phyloP scores from a whole-genome alignment of 1,140 invertebrate genomes.

The Panagrolaimus sp. region DNA sequence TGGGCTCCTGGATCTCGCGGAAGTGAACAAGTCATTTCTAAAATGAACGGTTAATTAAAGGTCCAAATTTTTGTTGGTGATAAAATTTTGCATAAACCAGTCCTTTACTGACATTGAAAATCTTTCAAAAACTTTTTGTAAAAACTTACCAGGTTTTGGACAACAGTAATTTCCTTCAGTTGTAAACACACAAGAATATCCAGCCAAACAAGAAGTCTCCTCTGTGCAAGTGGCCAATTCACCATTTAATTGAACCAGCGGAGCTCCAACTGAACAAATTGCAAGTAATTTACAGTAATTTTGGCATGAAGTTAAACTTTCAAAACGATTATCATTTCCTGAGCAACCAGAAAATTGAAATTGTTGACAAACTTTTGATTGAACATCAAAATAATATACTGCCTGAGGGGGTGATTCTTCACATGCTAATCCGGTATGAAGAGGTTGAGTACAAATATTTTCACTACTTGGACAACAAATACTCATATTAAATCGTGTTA shows the following conservation, averaged over 20 bases:
- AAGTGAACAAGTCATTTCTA: slow-evolving; percentile 27
- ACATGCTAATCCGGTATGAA: slow-evolving; percentile 19
- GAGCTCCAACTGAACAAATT: slow-evolving; percentile 22
- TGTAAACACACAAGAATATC: slow-evolving; percentile 24
- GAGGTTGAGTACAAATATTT: slow-evolving; percentile 23
- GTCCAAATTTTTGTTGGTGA: too few relatives aligned
- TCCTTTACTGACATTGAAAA: too few relatives aligned
- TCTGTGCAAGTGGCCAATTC: slow-evolving; percentile 22
- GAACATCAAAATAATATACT: slow-evolving; percentile 22
- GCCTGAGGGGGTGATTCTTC: slow-evolving; percentile 28
- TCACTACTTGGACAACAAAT: slow-evolving; percentile 26
- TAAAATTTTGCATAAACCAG: too few relatives aligned
- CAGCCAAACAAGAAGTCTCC: slow-evolving; percentile 21
- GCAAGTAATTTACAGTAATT: slow-evolving; percentile 23
- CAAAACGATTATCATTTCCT: slow-evolving; percentile 30
- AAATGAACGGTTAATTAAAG: too few relatives aligned
- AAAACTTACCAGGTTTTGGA: slow-evolving; percentile 15
- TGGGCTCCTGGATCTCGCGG: slow-evolving; percentile 16
- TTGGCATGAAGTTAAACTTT: slow-evolving; percentile 13
- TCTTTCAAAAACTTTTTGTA: background rate
- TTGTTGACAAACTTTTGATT: slow-evolving; percentile 20
- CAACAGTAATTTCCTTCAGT: slow-evolving; percentile 28
- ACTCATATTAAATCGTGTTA: slow-evolving; percentile 22
- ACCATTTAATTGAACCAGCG: slow-evolving; percentile 19
- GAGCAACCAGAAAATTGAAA: slow-evolving; percentile 24